Conservation (phyloP, 53 echinoderm and acorn worm genomes). For the Actinopyga echinites region DNA sequence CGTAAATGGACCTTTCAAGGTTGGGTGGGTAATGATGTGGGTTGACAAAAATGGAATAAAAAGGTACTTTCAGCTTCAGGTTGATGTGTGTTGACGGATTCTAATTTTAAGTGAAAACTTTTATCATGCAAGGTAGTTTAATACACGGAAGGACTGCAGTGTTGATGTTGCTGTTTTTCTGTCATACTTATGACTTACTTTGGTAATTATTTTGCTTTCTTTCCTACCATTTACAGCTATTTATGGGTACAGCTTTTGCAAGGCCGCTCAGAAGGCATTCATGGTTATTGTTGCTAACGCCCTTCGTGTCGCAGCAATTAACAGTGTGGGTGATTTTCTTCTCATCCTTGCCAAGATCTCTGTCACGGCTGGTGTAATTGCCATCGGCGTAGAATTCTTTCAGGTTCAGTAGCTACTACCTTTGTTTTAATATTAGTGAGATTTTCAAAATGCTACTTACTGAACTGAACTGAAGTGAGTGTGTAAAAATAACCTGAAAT, state of each 20-base stretch:
- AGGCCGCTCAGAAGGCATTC: conserved; percentile 87
- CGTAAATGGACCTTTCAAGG: too few relatives aligned
- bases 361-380: conserved; percentile 74
- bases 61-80: too few relatives aligned
- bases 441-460: not conserved
- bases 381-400: conserved; percentile 80
- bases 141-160: too few relatives aligned
- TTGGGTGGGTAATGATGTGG: too few relatives aligned
- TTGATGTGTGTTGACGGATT: too few relatives aligned
- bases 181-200: not conserved
- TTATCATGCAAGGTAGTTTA: too few relatives aligned
- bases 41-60: too few relatives aligned
- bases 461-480: too few relatives aligned
- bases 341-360: conserved; percentile 82
- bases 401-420: conserved; percentile 47
- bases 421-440: not conserved
- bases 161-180: too few relatives aligned
- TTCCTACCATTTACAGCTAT: conserved; percentile 56
- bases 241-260: conserved; percentile 88
- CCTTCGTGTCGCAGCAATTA: conserved; percentile 90
- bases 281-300: conserved; percentile 77
- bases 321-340: conserved; percentile 90
- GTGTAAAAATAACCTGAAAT: too few relatives aligned
- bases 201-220: not conserved
- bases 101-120: too few relatives aligned